Evolutionary conservation across 2,888 invertebrate species (phyloP), one percentile per base, ranked within the genome.

Genomic region (Dendrolimus houi): DNA sequence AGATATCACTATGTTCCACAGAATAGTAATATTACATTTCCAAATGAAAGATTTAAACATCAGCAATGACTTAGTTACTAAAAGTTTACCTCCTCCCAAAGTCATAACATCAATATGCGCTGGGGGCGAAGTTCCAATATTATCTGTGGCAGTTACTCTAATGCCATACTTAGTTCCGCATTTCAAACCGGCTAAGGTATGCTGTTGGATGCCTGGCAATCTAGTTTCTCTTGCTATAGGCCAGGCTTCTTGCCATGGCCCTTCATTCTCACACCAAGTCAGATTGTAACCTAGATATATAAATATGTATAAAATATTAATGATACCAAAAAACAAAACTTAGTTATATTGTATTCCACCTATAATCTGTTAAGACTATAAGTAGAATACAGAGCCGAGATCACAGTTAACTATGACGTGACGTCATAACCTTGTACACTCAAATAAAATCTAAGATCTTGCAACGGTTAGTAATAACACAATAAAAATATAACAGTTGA

Each of bases 91-190:
- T 68, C 90, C 87, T 1, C 94, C 94, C 7, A 94, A 81, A 6
- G 90, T 89, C 63, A 93, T 93, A 12, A 91, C 87, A 55, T 94
- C 93, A 8, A 91, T 83, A 62, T 94, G 85, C 10, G 92, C 89
- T 0, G 95, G 93, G 58, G 93, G 92, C 7, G 97, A 96, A 52
- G 94, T 94, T 0, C 97, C 97, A 1, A 97, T 94, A 60, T 92
- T 92, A 79, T 97, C 97, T 59, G 94, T 94, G 1, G 97, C 96
- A 1, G 95, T 94, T 62, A 97, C 92, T 74, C 95, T 93, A 58
- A 97, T 92, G 59, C 95, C 93, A 76, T 97, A 97, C 63, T 93
- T 92, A 29, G 95, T 95, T 9, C 98, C 97, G 79, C 97, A 98
- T 70, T 94, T 94, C 7, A 98, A 90, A 1, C 94, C 94, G 12